phyloP scores from a whole-genome alignment of 2,888 invertebrate genomes.

The Thumatha senex region DNA sequence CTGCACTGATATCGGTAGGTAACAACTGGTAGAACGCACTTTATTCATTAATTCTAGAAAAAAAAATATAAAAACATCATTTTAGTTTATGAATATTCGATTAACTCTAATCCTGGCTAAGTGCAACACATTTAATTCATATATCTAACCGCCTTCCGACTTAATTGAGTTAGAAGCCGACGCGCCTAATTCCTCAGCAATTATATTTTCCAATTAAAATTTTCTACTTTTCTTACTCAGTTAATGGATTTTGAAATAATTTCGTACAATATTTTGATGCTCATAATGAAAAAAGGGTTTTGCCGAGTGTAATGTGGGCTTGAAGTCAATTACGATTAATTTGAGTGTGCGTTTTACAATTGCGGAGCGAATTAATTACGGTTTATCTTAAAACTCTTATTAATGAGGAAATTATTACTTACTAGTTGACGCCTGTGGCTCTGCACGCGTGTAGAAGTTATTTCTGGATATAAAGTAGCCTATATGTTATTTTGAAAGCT shows the following conservation, averaged over 20 bases:
- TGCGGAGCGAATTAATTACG: slow-evolving; percentile 5
- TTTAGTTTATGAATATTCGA: too few relatives aligned
- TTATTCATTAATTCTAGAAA: too few relatives aligned
- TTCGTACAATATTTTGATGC: slow-evolving; percentile 27
- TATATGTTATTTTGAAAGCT: too few relatives aligned
- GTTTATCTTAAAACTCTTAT: not conserved
- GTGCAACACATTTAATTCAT: slow-evolving; percentile 32
- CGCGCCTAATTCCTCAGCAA: slow-evolving; percentile 57
- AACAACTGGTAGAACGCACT: too few relatives aligned
- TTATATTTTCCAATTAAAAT: slow-evolving; percentile 65
- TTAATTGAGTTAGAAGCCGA: slow-evolving; percentile 54
- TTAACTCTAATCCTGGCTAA: slow-evolving; percentile 1
- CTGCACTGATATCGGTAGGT: too few relatives aligned
- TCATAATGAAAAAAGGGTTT: slow-evolving; percentile 37
- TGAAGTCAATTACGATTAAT: slow-evolving; percentile 28
- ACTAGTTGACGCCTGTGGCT: too few relatives aligned
- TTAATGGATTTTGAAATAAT: slow-evolving; percentile 56
- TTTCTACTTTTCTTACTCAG: slow-evolving; percentile 60
- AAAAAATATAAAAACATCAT: too few relatives aligned
- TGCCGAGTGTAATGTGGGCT: slow-evolving; percentile 8
- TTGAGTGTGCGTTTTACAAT: slow-evolving; percentile 4
- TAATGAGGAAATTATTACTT: not conserved
- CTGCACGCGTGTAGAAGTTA: too few relatives aligned
- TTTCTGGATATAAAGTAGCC: too few relatives aligned
- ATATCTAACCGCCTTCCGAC: slow-evolving; percentile 40